Base-by-base conservation (phyloP, 2,797 vertebrate species). In the Pangasius larnaudii region DNA sequence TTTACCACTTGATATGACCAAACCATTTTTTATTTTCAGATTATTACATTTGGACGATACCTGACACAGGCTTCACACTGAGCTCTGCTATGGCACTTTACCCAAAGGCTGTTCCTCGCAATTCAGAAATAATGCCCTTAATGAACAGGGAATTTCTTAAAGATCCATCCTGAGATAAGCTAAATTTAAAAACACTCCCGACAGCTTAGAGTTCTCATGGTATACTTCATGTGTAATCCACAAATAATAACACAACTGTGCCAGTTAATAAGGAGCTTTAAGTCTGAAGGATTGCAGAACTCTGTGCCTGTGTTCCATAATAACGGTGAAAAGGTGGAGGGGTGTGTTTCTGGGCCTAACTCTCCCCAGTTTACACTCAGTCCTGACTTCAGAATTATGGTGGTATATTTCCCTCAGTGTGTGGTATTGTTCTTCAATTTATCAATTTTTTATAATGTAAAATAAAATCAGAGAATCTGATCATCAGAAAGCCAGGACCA, bases 181-280 rank as follows among this genome's bases (percentile, higher is more conserved):
- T 13, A 30, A 7, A 67, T 67, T 36, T 11, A 42, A 42, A 33
- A 30, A 53, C 16, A 39, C 8, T 27, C 11, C 33, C 14, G 30
- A 24, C 11, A 30, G 59, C 24, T 83, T 65, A 42, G 36, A 63
- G 39, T n/a, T 49, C 42, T 83, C 39, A 33, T 65, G 39, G 56
- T 81, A 61, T 83, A 83, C 80, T 65, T 83, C 39, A 63, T 56
- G 27, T 30, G 59, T 86, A 80, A 69, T 51, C 61, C 46, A n/a
- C n/a, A 33, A 59, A 74, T 81, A 72, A 87, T 71, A 72, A 16
- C 39, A 82, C 42, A 30, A 72, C 51, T 71, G 77, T 81, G 65
- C 24, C 39, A 33, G 39, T 42, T 72, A 59, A 58, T 71, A 71
- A 30, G 24, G 3, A 19, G 39, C 67, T 72, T 69, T 36, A 13